Evolutionary conservation across 2,888 invertebrate genomes (phyloP).

Genomic region (Leucozona laternaria): DNA sequence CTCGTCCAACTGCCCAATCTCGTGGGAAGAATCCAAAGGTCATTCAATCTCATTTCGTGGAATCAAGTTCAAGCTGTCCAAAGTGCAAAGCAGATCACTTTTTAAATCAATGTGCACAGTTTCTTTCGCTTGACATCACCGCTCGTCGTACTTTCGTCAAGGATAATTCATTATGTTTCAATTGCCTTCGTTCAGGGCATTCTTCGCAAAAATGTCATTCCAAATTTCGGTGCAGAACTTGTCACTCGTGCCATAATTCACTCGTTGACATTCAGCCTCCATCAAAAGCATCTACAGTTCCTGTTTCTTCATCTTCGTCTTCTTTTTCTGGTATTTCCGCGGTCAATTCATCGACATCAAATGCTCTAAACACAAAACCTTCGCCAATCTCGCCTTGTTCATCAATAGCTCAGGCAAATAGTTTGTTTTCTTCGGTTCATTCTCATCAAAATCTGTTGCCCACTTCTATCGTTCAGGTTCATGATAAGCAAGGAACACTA

Average conservation of each 20-base stretch:
- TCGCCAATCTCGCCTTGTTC: slow-evolving; percentile 12
- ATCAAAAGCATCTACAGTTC: background rate
- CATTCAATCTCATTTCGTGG: slow-evolving; percentile 25
- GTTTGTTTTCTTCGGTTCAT: background rate
- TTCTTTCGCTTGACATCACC: background rate
- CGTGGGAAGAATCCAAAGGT: slow-evolving; percentile 13
- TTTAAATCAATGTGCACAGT: slow-evolving; percentile 7
- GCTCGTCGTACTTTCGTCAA: slow-evolving; percentile 20
- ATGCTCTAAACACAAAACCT: background rate
- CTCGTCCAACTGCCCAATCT: background rate
- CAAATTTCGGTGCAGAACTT: slow-evolving; percentile 25
- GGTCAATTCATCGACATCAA: background rate
- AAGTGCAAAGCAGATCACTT: slow-evolving; percentile 13
- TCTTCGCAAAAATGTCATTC: too few relatives aligned
- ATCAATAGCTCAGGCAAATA: slow-evolving; percentile 17
- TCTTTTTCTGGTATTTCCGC: background rate
- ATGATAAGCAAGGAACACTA: too few relatives aligned
- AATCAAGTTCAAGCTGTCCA: background rate
- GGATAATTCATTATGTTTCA: slow-evolving; percentile 22
- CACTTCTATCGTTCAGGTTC: too few relatives aligned
- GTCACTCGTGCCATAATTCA: slow-evolving; percentile 5
- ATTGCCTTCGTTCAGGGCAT: slow-evolving; percentile 29
- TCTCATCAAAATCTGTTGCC: too few relatives aligned
- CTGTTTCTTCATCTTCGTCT: slow-evolving; percentile 1
- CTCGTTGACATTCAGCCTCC: slow-evolving; percentile 15